Base-by-base conservation (phyloP, 64 coral and sea anemone genomes). In the Cladopsammia gracilis region DNA sequence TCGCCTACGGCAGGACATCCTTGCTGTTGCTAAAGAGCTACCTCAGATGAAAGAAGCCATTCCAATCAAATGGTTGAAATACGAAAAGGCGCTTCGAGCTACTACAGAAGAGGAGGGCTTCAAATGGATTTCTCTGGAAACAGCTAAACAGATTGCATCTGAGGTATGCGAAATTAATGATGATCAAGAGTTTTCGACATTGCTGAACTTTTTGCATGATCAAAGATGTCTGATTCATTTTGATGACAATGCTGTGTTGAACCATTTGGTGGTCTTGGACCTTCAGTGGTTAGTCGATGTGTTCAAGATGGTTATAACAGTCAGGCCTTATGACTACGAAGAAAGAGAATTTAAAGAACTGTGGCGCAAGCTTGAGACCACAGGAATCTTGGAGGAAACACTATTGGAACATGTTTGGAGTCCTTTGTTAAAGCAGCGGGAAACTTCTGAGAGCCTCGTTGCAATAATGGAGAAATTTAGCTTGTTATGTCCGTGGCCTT, bases 251-350 rank as follows among this genome's bases (percentile, higher is more conserved):
- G 5, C 12, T 1, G 7, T 1, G 2, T 56, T 64, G 12, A 65
- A 84, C 12, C 4, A 56, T 10, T 56, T 56, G 53, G 53, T 56
- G 12, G 53, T 56, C 53, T 12, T 56, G 53, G 53, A 56, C 12
- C 53, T 12, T 0, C 53, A 56, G 53, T 56, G 53, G 53, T 6
- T 56, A 5, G 53, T 65, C 59, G 23, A 66, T 47, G 34, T 65
- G 5, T 25, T 84, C 16, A 84, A 84, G 57, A 44, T 16, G 10
- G 80, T 84, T 9, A 84, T 84, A 59, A 84, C 80, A 14, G 22
- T 84, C 12, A 84, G 2, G 26, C 45, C 13, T 23, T 42, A 42
- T 10, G 34, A 84, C 7, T 4, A 14, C 4, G 42, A 84, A 8
- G 80, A 65, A 59, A n/a, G 46, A 4, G 26, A 64, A 48, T 65